Conservation (phyloP, 2,113 vertebrate genomes). For the Dromas ardeola region DNA sequence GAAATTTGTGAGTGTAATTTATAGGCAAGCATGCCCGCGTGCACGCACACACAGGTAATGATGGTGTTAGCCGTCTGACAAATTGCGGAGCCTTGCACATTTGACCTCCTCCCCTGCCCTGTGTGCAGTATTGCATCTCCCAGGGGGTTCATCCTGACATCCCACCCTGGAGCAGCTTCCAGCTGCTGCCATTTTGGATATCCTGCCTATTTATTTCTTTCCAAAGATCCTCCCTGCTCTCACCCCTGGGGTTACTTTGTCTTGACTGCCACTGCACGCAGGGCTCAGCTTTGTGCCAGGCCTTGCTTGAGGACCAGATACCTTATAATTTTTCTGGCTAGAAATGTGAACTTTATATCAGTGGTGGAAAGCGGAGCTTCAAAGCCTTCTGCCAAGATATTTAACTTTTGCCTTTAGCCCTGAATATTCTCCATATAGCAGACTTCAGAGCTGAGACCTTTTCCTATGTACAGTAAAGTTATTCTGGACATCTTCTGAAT, state of each 20-base stretch:
- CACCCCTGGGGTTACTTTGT: neutral
- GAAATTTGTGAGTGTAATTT: constrained; percentile 53
- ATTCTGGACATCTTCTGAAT: neutral
- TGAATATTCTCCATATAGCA: neutral
- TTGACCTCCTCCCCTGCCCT: constrained; percentile 62
- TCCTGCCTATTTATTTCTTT: constrained; percentile 37
- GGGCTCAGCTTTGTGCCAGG: neutral
- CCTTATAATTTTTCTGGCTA: neutral
- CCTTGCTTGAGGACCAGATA: neutral
- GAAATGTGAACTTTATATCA: neutral
- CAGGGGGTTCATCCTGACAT: constrained; percentile 44
- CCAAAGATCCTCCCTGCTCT: neutral
- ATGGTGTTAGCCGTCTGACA: constrained; percentile 59
- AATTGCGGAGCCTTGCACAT: constrained; percentile 33
- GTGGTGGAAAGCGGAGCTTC: neutral
- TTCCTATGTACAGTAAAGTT: neutral
- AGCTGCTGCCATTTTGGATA: constrained; percentile 57
- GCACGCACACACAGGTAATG: constrained; percentile 37
- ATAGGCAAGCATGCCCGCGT: neutral
- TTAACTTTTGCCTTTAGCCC: neutral
- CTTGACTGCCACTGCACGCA: neutral
- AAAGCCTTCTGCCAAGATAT: neutral
- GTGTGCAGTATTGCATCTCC: constrained; percentile 30
- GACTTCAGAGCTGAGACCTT: constrained; percentile 11
- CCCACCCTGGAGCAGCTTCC: constrained; percentile 21